phyloP scores from a whole-genome alignment of 2,113 vertebrate genomes.

The Synchiropus splendidus region DNA sequence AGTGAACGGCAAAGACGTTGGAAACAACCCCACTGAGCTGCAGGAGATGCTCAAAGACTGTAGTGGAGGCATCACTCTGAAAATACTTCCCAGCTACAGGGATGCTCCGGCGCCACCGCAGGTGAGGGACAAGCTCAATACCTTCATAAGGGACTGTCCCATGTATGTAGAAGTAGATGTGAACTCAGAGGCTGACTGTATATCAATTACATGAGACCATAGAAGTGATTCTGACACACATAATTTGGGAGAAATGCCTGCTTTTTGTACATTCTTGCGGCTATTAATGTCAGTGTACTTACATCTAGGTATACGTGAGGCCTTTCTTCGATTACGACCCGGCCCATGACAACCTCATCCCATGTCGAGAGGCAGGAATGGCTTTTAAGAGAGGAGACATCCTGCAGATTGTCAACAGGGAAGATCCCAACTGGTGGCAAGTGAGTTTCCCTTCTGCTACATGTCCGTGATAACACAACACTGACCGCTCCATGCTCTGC shows the following conservation, averaged over 20 bases:
- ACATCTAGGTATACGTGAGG: slow-evolving; percentile 83
- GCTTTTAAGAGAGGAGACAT: slow-evolving; percentile 88
- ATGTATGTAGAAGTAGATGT: too few species aligned
- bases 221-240: too few species aligned
- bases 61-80: slow-evolving; percentile 89
- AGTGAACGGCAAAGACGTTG: slow-evolving; percentile 94
- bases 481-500: slow-evolving; percentile 1
- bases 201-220: too few species aligned
- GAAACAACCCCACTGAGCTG: slow-evolving; percentile 88
- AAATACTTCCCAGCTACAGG: slow-evolving; percentile 94
- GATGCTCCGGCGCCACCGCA: slow-evolving; percentile 83
- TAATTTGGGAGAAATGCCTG: too few species aligned
- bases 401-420: slow-evolving; percentile 95
- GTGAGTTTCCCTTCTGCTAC: slow-evolving; percentile 44
- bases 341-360: slow-evolving; percentile 88
- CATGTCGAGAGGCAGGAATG: slow-evolving; percentile 93
- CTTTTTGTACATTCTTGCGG: too few species aligned
- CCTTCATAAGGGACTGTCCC: too few species aligned
- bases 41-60: slow-evolving; percentile 91
- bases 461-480: not conserved
- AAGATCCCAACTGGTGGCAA: slow-evolving; percentile 99
- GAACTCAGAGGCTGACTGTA: too few species aligned
- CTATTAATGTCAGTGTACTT: too few species aligned
- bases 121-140: slow-evolving; percentile 59
- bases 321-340: slow-evolving; percentile 98